These are phyloP conservation scores for Camponotus fellah DNA, from an alignment of 2,888 invertebrate genomes.

Conservation along the genomic window DNA sequence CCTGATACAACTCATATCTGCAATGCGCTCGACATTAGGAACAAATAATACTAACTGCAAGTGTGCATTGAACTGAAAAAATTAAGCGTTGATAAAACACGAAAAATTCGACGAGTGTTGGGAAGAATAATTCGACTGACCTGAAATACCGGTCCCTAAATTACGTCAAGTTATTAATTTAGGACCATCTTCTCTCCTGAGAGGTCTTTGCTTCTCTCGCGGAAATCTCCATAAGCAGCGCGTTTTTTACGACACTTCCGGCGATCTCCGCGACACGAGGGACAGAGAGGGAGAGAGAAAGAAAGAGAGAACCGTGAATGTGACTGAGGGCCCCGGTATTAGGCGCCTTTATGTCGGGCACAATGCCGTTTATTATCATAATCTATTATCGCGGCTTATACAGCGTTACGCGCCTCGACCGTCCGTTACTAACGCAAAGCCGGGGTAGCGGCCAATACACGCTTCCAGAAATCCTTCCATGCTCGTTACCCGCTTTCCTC, in stretches of 20 bases:
- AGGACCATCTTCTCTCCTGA: neutral
- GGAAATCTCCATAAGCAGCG: constrained; percentile 64
- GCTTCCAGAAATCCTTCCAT: constrained; percentile 54
- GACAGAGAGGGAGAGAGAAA: neutral
- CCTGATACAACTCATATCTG: neutral
- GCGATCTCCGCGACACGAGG: constrained; percentile 59
- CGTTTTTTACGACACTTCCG: constrained; percentile 66
- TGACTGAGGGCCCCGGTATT: constrained; percentile 70
- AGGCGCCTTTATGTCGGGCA: constrained; percentile 78
- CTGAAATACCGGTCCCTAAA: neutral
- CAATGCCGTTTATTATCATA: constrained; percentile 84
- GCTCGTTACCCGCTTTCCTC: constrained; percentile 63
- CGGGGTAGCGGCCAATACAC: constrained; percentile 57
- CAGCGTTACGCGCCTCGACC: constrained; percentile 69
- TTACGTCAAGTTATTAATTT: constrained; percentile 20
- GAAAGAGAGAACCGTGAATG: constrained; percentile 66
- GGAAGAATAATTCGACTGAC: neutral
- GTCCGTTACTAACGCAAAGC: constrained; percentile 62
- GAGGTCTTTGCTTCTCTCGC: neutral
- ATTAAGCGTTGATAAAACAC: neutral
- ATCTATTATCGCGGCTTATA: constrained; percentile 82
- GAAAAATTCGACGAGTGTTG: neutral
- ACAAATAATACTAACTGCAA: neutral
- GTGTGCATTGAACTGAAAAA: neutral
- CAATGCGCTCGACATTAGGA: neutral